A percentile compares a stretch with the other conserved stretches of the same genome.
Conservation (phyloP, 1,140 invertebrate species). For the Megalopta genalis region DNA sequence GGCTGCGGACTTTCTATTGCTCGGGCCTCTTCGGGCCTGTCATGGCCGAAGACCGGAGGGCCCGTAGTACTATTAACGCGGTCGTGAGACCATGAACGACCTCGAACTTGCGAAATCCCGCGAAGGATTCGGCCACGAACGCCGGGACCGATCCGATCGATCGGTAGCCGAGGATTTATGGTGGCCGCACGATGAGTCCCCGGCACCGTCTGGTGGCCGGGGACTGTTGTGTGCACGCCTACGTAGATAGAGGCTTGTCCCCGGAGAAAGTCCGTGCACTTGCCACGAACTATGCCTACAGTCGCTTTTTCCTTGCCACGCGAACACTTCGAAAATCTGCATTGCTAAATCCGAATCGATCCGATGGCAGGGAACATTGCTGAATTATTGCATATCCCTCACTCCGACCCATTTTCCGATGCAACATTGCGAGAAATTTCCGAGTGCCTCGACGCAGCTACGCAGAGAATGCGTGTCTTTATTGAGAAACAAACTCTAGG, state of each 20-base stretch:
- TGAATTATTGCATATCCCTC: too few species aligned
- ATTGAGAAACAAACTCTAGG: too few species aligned
- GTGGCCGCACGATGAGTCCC: not conserved
- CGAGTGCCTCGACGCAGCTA: too few species aligned
- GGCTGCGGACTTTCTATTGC: too few species aligned
- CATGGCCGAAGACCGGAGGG: too few species aligned
- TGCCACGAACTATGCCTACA: constrained; percentile 31
- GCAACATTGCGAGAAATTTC: too few species aligned
- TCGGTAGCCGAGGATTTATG: not conserved
- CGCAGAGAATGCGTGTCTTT: too few species aligned
- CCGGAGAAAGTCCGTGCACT: constrained; percentile 59
- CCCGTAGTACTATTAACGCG: not conserved
- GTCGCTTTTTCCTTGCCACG: constrained; percentile 27
- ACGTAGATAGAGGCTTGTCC: constrained; percentile 47
- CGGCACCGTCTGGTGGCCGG: constrained; percentile 29
- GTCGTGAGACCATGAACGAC: not conserved
- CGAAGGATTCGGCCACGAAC: not conserved
- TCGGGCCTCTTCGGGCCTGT: too few species aligned
- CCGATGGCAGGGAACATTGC: too few species aligned
- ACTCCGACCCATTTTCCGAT: too few species aligned
- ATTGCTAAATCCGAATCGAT: not conserved
- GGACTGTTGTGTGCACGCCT: constrained; percentile 37
- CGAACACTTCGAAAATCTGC: constrained; percentile 20
- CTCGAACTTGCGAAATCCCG: not conserved
- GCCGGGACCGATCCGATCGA: not conserved